A percentile compares a stretch with the other conserved stretches of the same genome.
phyloP scores from a whole-genome alignment of 2,797 vertebrate species.

The Petrocephalus sullivani region DNA sequence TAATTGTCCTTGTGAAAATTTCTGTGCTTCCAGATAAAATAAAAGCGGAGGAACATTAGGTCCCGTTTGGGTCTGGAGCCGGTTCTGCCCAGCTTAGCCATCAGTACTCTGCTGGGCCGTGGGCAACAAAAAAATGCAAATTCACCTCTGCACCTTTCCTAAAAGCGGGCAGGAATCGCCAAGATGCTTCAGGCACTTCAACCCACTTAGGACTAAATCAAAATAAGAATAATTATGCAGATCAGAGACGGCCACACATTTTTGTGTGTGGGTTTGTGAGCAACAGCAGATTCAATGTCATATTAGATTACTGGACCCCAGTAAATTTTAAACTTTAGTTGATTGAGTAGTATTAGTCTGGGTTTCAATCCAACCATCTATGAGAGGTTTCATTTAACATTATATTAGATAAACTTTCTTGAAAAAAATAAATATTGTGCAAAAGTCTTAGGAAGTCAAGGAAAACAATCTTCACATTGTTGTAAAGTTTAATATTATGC shows the following conservation, averaged over 20 bases:
- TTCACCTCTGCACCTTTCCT: neutral
- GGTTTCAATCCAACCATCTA: neutral
- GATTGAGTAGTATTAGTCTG: neutral
- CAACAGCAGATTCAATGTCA: neutral
- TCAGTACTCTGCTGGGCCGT: neutral
- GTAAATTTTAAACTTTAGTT: neutral
- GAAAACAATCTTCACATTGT: neutral
- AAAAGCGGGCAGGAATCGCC: neutral
- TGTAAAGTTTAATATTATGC: neutral
- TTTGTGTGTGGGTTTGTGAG: constrained; percentile 17
- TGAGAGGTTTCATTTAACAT: neutral
- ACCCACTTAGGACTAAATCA: neutral
- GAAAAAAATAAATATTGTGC: neutral
- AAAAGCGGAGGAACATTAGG: neutral
- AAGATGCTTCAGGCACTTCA: neutral
- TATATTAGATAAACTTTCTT: neutral
- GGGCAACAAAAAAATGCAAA: neutral
- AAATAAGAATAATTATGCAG: constrained; percentile 27
- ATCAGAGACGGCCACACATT: constrained; percentile 28
- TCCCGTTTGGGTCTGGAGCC: neutral
- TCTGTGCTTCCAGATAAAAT: constrained; percentile 1
- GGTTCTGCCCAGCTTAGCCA: neutral
- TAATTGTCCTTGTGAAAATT: neutral
- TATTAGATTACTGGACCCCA: neutral
- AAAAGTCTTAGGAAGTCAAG: neutral